Evolutionary conservation across 2,888 invertebrate genomes (phyloP), one percentile per base, ranked within the genome.

Genomic region (Piscicola geometra): DNA sequence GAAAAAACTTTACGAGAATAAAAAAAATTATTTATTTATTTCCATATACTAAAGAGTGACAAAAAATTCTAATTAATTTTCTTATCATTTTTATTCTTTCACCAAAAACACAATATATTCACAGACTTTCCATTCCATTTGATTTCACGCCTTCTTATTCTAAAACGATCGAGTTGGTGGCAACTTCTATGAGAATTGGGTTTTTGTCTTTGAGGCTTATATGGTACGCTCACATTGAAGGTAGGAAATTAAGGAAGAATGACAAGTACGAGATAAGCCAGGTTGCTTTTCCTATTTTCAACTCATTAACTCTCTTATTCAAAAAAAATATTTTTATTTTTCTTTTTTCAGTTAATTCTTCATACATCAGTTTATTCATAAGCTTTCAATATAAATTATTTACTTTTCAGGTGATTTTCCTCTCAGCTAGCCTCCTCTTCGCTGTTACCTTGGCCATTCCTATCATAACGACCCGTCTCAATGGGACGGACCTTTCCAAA

Each of bases 221-320:
- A 32, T 78, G 78, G 78, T 78, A 78, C 52, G 76, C 78, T 18
- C 78, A 78, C 35, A 78, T 78, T 41, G 78, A 77, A 68, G 78
- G 78, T 1, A 76, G 66, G 52, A 71, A 75, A 35, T 28, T 78
- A 28, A 76, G 76, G 52, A 75, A 76, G 41, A 77, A 77, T 35
- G 76, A 77, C 35, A 77, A 77, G 41, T 72, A 71, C 21, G 74
- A 78, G 71, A 50, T 77, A 28, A 76, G 75, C 47, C 76, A 77
- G 41, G 71, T 71, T 1, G n/a, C n/a, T n/a, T n/a, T n/a, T n/a
- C n/a, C n/a, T n/a, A n/a, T n/a, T n/a, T n/a, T n/a, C n/a, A n/a
- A n/a, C n/a, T n/a, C n/a, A n/a, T n/a, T n/a, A n/a, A n/a, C n/a
- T n/a, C n/a, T n/a, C n/a, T n/a, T n/a, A n/a, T n/a, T n/a, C n/a